A percentile compares a stretch with the other conserved stretches of the same genome.
Conservation (phyloP, 1,140 invertebrate genomes). For the Triops longicaudatus region DNA sequence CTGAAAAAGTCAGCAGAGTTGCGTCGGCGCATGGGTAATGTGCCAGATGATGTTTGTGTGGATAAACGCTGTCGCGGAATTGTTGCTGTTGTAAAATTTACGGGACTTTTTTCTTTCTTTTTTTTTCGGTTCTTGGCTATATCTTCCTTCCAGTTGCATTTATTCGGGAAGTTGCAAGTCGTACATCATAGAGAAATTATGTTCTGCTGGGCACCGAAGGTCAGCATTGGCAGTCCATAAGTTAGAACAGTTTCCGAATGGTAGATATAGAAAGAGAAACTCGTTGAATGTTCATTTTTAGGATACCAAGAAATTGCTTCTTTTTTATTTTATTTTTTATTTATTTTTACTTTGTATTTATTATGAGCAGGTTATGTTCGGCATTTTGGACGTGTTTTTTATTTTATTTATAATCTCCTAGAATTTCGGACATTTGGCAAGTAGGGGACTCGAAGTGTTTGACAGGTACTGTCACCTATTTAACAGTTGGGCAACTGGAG, state of each 20-base stretch:
- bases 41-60: not conserved
- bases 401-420: not conserved
- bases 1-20: not conserved
- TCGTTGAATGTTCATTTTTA: not conserved
- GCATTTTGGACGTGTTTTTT: not conserved
- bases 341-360: too few relatives aligned
- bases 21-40: not conserved
- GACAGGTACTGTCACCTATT: constrained; percentile 15
- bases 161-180: not conserved
- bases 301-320: not conserved
- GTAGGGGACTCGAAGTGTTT: not conserved
- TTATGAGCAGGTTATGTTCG: not conserved
- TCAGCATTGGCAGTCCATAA: constrained; percentile 11
- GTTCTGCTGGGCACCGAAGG: not conserved
- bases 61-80: constrained; percentile 8
- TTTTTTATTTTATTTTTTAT: not conserved
- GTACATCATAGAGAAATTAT: constrained; percentile 1
- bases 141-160: not conserved
- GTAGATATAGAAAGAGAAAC: not conserved
- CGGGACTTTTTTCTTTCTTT: not conserved
- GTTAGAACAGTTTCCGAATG: not conserved
- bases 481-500: constrained; percentile 3
- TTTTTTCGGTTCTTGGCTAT: not conserved
- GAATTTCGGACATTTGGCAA: not conserved
- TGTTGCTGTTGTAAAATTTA: not conserved